Base-by-base conservation (phyloP, 2,888 invertebrate species). In the Hydroisotoma schaefferi region DNA sequence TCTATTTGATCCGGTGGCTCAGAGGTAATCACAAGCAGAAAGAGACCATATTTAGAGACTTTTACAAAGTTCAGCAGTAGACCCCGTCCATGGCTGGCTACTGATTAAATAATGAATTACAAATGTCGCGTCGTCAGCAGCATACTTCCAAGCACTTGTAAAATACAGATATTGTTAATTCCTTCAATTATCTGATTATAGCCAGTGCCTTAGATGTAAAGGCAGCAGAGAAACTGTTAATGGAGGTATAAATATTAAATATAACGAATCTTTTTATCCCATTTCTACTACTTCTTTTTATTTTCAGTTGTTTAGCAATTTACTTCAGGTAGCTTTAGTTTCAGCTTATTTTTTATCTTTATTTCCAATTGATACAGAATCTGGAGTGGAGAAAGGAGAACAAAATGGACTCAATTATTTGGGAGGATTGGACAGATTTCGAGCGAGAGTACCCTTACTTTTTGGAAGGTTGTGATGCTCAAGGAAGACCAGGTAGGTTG, bases 371-470 rank as follows among this genome's bases (percentile, higher is more conserved):
- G 15, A 10, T 43, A 18, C 23, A 46, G 46, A 46, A 46, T 15
- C 22, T 46, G 6, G 12, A 23, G 23, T 46, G 46, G 46, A 12
- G 46, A 6, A 23, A 46, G 25, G 6, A 23, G 3, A 23, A 22
- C 46, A 46, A 46, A 12, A 46, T 46, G 46, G 46, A 46, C 23
- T 8, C 46, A 6, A 46, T 46, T 18, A 25, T 46, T 46, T 23
- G 15, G 3, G 46, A 46, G 20, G 25, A 46, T 20, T 46, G 22
- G 22, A 46, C 5, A 5, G 23, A 46, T 23, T 46, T 46, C 25
- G 46, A 46, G 15, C 3, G 12, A 8, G 6, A 25, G 15, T 46
- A 46, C 20, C 46, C 46, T 5, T 46, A 46, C 25, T 46, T 23
- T 25, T 23, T 46, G 20, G 46, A 46, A 46, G 46, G 46, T 12